These are phyloP conservation scores for Neomorphus geoffroyi DNA, from an alignment of 2,797 vertebrate genomes.

Conservation along the genomic window DNA sequence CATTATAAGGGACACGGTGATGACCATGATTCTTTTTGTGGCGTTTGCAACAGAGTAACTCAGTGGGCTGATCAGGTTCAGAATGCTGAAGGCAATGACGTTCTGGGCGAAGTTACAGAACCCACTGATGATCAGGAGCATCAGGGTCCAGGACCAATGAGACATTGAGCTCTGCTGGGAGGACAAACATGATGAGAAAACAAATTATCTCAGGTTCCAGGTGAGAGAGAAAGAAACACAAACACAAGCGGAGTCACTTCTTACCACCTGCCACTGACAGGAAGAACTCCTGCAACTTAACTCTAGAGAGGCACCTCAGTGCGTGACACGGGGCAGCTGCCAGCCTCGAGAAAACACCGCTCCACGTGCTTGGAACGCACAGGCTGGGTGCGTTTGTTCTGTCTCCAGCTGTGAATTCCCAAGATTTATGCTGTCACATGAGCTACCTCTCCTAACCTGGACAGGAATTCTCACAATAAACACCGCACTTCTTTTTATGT, in stretches of 20 bases:
- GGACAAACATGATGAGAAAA: background rate
- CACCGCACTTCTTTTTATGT: fast-evolving
- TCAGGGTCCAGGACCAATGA: slow-evolving; percentile 85
- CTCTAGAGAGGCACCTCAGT: background rate
- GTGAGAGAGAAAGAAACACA: background rate
- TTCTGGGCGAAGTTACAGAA: slow-evolving; percentile 99
- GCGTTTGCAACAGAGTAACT: slow-evolving; percentile 98
- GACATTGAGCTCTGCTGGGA: slow-evolving; percentile 79
- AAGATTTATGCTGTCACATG: fast-evolving
- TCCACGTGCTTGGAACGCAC: fast-evolving
- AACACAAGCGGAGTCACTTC: background rate
- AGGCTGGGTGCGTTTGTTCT: fast-evolving
- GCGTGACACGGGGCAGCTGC: background rate
- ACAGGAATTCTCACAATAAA: background rate
- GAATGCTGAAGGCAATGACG: slow-evolving; percentile 96
- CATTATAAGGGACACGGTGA: slow-evolving; percentile 94
- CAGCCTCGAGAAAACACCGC: background rate
- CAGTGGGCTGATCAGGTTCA: slow-evolving; percentile 96
- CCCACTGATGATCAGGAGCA: slow-evolving; percentile 93
- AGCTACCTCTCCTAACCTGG: background rate
- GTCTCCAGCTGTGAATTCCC: background rate
- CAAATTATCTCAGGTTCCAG: background rate
- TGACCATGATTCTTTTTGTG: slow-evolving; percentile 98
- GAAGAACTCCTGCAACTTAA: background rate
- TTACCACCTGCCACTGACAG: background rate